Evolutionary conservation across 2,888 invertebrate species (phyloP).

Genomic region (Podabrus alpinus): DNA sequence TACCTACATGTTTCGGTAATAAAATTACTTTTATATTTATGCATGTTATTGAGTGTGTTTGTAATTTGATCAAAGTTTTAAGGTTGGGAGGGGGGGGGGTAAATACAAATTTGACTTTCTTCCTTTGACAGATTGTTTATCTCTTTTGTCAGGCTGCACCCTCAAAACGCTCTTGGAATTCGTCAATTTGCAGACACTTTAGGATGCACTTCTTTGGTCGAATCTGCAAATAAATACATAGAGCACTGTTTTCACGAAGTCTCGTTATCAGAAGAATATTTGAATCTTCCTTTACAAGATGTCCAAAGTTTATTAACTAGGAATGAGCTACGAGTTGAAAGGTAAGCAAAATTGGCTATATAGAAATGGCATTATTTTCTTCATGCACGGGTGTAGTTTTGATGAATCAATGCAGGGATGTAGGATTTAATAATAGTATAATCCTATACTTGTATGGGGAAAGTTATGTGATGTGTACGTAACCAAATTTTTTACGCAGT

Average conservation of each 20-base stretch:
- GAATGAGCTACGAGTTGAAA: slow-evolving; percentile 76
- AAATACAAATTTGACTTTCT: background rate
- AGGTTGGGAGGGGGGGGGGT: background rate
- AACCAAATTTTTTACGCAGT: no score
- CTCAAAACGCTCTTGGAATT: slow-evolving; percentile 80
- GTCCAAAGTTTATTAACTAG: slow-evolving; percentile 70
- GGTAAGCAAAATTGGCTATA: slow-evolving; percentile 39
- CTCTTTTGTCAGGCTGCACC: slow-evolving; percentile 65
- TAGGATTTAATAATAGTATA: background rate
- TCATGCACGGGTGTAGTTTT: background rate
- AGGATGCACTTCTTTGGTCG: slow-evolving; percentile 70
- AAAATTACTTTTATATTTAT: background rate
- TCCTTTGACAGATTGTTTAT: background rate
- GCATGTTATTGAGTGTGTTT: background rate
- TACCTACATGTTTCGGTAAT: background rate
- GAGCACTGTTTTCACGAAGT: slow-evolving; percentile 80
- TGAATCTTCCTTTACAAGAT: slow-evolving; percentile 64
- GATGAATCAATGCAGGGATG: no score
- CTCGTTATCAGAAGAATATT: slow-evolving; percentile 76
- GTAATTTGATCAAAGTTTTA: no score
- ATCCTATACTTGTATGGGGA: no score
- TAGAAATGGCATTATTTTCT: background rate
- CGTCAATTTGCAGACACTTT: slow-evolving; percentile 80
- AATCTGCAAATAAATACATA: slow-evolving; percentile 78
- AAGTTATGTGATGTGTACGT: no score